phyloP scores from a whole-genome alignment of 2,113 vertebrate species.

The Eptesicus fuscus region DNA sequence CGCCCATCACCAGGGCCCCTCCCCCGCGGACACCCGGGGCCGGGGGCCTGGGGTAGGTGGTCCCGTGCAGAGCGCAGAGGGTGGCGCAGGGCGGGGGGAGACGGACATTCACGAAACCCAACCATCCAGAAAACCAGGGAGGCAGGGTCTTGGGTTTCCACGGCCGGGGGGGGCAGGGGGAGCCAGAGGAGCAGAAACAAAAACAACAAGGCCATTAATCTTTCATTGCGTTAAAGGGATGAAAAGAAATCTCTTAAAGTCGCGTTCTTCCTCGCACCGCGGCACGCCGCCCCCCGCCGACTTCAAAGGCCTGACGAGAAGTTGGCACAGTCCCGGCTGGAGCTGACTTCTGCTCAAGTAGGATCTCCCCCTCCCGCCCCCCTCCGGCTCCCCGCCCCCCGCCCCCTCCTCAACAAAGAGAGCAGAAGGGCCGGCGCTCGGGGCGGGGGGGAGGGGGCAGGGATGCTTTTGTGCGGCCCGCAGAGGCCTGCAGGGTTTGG shows the following conservation, averaged over 20 bases:
- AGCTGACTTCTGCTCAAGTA: conserved; percentile 89
- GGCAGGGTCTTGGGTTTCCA: conserved; percentile 82
- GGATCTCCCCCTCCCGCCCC: conserved; percentile 69
- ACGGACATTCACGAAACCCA: conserved; percentile 61
- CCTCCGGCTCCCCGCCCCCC: too few relatives aligned
- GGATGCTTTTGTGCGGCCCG: conserved; percentile 53
- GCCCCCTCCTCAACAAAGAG: conserved; percentile 76
- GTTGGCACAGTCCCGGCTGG: conserved; percentile 93
- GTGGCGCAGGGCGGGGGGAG: neutral
- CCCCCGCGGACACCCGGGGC: neutral
- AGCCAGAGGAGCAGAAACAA: conserved; percentile 92
- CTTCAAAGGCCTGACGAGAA: conserved; percentile 93
- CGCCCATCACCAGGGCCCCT: neutral
- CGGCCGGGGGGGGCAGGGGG: conserved; percentile 83
- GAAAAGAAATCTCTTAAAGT: conserved; percentile 99
- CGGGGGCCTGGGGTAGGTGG: accelerated
- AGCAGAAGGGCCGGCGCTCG: conserved; percentile 62
- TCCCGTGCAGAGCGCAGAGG: neutral
- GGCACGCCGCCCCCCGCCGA: conserved; percentile 93
- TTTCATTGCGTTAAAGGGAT: conserved; percentile 99
- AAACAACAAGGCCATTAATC: conserved; percentile 99
- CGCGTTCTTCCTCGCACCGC: conserved; percentile 93
- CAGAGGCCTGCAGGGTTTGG: neutral
- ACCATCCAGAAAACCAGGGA: conserved; percentile 87
- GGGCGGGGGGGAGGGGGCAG: conserved; percentile 34